Evolutionary conservation across 2,797 vertebrate species (phyloP).

Genomic region (Danio choprae): DNA sequence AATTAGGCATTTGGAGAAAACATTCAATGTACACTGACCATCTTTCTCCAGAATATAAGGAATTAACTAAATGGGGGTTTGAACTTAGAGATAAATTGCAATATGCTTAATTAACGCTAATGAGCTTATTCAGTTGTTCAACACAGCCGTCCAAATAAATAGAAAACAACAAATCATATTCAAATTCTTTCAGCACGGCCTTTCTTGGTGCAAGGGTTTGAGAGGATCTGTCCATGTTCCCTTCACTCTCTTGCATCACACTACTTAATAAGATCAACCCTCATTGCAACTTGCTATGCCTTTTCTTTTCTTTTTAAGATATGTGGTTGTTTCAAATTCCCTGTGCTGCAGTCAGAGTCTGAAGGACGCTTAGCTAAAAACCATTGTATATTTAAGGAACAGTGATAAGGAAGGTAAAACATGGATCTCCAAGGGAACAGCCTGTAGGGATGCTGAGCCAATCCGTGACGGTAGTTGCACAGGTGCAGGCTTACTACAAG

Average conservation of each 20-base stretch:
- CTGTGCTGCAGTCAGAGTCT: slow-evolving; percentile 8
- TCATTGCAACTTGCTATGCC: neutral
- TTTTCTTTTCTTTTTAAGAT: slow-evolving; percentile 6
- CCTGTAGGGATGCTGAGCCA: neutral
- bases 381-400: slow-evolving; percentile 24
- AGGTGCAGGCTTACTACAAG: slow-evolving; percentile 64
- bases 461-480: neutral
- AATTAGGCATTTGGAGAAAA: slow-evolving; percentile 2
- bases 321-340: slow-evolving; percentile 17
- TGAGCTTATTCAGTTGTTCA: slow-evolving; percentile 14
- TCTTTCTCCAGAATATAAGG: neutral
- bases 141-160: slow-evolving; percentile 33
- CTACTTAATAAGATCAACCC: slow-evolving; percentile 3
- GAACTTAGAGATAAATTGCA: neutral
- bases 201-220: neutral
- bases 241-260: neutral
- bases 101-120: neutral
- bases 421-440: slow-evolving; percentile 36
- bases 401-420: slow-evolving; percentile 30
- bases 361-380: slow-evolving; percentile 26
- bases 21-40: neutral
- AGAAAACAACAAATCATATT: neutral
- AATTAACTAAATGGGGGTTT: neutral
- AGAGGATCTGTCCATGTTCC: neutral
- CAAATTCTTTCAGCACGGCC: neutral